Evolutionary conservation across 2,797 vertebrate genomes (phyloP).

Genomic region (Orestias chungarensis): DNA sequence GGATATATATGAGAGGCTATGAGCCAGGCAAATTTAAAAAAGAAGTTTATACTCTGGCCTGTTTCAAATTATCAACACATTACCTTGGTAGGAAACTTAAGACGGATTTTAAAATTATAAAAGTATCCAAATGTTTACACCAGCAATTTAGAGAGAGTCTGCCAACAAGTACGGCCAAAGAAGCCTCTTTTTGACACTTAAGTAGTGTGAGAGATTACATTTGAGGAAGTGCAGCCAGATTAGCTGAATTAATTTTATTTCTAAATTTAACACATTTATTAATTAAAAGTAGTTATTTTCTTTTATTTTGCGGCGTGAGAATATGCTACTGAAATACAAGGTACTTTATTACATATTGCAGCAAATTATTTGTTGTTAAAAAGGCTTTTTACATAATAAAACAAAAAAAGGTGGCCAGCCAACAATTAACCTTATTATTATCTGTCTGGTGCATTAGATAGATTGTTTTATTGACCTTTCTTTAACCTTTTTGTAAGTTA

Average conservation of each 20-base stretch:
- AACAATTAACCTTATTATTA: neutral
- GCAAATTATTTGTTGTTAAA: neutral
- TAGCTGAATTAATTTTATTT: neutral
- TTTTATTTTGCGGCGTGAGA: neutral
- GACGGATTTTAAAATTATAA: neutral
- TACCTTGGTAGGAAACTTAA: neutral
- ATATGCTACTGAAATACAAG: neutral
- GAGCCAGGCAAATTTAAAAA: neutral
- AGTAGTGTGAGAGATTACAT: neutral
- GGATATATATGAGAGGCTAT: neutral
- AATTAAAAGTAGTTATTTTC: neutral
- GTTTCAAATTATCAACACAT: neutral
- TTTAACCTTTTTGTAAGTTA: neutral
- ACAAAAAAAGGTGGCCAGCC: neutral
- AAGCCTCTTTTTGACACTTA: too few relatives aligned
- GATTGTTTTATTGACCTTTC: neutral
- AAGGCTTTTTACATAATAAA: neutral
- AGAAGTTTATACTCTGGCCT: neutral
- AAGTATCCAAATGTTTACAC: neutral
- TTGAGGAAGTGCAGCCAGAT: neutral
- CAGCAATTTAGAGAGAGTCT: too few relatives aligned
- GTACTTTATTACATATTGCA: neutral
- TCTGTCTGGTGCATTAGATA: neutral
- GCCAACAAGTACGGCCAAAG: too few relatives aligned
- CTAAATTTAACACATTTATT: neutral